phyloP scores from a whole-genome alignment of 1,140 invertebrate species.

The Lepidurus arcticus region DNA sequence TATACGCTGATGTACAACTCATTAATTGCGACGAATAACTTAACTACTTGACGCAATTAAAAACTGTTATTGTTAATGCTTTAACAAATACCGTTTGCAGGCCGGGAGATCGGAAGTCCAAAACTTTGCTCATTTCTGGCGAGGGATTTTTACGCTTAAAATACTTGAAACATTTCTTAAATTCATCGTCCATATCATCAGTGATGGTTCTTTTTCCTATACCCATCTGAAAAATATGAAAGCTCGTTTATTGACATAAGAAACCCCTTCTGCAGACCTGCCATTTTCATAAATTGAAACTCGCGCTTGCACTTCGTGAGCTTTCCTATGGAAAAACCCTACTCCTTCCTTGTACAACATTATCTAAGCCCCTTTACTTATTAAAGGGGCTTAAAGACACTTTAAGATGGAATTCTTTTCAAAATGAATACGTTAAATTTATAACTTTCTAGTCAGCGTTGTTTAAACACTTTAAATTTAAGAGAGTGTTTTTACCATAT shows the following conservation, averaged over 20 bases:
- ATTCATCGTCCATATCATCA: constrained; percentile 35
- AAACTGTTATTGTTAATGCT: constrained; percentile 2
- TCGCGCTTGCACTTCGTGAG: no score
- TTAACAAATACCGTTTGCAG: constrained; percentile 14
- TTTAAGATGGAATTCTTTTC: no score
- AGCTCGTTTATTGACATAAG: background rate
- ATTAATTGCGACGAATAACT: background rate
- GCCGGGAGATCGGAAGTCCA: constrained; percentile 40
- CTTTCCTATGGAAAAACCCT: no score
- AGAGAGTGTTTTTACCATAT: no score
- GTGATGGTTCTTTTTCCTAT: background rate
- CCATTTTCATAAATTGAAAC: no score
- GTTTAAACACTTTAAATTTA: no score
- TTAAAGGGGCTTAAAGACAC: no score
- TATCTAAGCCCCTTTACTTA: no score
- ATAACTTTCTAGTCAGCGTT: no score
- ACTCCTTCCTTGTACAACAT: no score
- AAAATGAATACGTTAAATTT: no score
- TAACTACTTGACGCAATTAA: background rate
- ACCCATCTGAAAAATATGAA: background rate
- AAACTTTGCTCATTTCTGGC: constrained; percentile 40
- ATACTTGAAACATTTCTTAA: constrained; percentile 44
- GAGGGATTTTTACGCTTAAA: constrained; percentile 42
- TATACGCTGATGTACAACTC: background rate
- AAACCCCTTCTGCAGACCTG: no score